These are phyloP conservation scores for Nomada ferruginata DNA, from an alignment of 2,888 invertebrate genomes.

Conservation along the genomic window DNA sequence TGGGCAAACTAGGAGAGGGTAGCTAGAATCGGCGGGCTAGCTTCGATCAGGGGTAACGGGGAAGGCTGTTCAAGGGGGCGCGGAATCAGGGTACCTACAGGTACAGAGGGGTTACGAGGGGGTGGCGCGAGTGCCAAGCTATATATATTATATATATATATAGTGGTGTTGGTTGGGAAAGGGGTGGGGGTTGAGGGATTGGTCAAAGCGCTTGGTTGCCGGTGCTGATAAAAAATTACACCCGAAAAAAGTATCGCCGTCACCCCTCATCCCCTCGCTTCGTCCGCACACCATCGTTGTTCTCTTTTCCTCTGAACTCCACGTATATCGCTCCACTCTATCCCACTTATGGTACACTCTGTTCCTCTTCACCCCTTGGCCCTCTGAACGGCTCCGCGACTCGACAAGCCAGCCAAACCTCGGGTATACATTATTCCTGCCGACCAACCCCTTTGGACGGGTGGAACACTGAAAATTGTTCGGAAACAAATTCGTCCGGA, in stretches of 20 bases:
- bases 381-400: conserved; percentile 61
- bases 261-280: conserved; percentile 56
- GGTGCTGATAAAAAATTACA: conserved; percentile 82
- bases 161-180: conserved; percentile 15
- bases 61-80: conserved; percentile 57
- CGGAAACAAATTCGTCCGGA: conserved; percentile 73
- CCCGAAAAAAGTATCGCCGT: conserved; percentile 79
- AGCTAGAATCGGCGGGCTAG: conserved; percentile 32
- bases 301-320: conserved; percentile 33
- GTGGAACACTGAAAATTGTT: conserved; percentile 76
- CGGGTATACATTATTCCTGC: conserved; percentile 79
- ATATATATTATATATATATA: conserved; percentile 43
- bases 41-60: conserved; percentile 59
- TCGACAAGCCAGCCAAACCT: conserved; percentile 75
- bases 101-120: conserved; percentile 40
- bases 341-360: conserved; percentile 1
- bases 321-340: conserved; percentile 29
- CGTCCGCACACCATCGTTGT: conserved; percentile 29
- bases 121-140: conserved; percentile 62
- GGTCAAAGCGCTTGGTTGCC: conserved; percentile 79
- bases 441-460: conserved; percentile 73
- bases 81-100: conserved; percentile 65
- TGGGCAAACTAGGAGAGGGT: conserved; percentile 41
- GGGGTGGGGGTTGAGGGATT: conserved; percentile 75
- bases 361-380: conserved; percentile 34